Conservation (phyloP, 2,888 invertebrate genomes). For the Arrhopalites spinosus region DNA sequence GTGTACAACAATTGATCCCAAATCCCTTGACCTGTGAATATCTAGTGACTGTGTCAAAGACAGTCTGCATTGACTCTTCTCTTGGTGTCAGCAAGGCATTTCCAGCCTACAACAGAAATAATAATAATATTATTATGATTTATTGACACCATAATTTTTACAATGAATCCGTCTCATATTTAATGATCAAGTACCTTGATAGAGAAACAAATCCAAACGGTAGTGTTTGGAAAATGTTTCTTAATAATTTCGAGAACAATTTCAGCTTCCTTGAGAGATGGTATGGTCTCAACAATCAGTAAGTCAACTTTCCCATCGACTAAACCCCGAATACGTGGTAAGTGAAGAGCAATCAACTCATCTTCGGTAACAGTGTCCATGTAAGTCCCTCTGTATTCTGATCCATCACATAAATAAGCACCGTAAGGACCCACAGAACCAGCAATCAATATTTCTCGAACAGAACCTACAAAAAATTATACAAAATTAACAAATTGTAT, state of each 20-base stretch:
- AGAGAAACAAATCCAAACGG: constrained; percentile 87
- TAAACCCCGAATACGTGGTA: constrained; percentile 77
- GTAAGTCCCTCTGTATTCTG: constrained; percentile 89
- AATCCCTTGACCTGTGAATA: constrained; percentile 80
- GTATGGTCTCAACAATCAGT: constrained; percentile 90
- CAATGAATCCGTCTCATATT: too few species aligned
- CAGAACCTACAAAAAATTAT: neutral
- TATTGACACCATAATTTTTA: neutral
- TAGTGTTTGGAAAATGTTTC: constrained; percentile 71
- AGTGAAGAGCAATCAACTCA: constrained; percentile 82
- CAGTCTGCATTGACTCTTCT: constrained; percentile 79
- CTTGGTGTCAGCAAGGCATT: constrained; percentile 67
- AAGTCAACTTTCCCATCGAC: constrained; percentile 81
- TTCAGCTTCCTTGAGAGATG: constrained; percentile 81
- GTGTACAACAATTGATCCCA: constrained; percentile 86
- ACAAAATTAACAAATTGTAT: neutral
- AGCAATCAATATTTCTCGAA: constrained; percentile 65
- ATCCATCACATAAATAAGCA: constrained; percentile 85
- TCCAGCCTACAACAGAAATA: neutral
- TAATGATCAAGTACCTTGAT: too few species aligned
- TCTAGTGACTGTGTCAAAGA: constrained; percentile 64
- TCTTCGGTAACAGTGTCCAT: constrained; percentile 69
- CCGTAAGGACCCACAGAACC: constrained; percentile 94
- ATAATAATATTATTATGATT: neutral
- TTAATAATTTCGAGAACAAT: constrained; percentile 78